A percentile compares a stretch with the other conserved stretches of the same genome.
Conservation (phyloP, 2,113 vertebrate genomes). For the Spilogale gracilis region DNA sequence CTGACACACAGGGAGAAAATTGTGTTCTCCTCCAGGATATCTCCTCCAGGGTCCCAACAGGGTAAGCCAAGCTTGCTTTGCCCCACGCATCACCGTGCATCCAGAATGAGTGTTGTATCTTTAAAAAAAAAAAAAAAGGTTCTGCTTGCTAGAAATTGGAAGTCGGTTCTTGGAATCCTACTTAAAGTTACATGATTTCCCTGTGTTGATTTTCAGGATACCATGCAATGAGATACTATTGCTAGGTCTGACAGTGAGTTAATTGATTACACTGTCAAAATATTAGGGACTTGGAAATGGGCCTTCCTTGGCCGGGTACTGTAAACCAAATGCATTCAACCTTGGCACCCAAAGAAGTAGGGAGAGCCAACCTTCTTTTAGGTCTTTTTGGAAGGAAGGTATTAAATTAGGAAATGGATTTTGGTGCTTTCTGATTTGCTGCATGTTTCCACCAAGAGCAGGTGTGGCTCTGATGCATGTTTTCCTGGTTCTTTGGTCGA, state of each 20-base stretch:
- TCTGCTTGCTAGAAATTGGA: not conserved
- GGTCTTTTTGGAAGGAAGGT: not conserved
- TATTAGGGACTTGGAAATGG: slow-evolving; percentile 57
- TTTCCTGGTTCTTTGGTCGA: slow-evolving; percentile 33
- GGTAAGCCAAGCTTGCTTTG: not conserved
- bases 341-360: slow-evolving; percentile 33
- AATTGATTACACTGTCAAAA: slow-evolving; percentile 73
- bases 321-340: slow-evolving; percentile 56
- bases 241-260: slow-evolving; percentile 53
- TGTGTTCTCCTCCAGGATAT: not conserved
- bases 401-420: slow-evolving; percentile 52
- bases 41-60: not conserved
- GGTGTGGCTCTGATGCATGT: not conserved
- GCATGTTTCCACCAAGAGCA: not conserved
- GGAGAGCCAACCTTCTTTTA: slow-evolving; percentile 29
- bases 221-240: slow-evolving; percentile 64
- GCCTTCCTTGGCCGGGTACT: slow-evolving; percentile 65
- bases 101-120: not conserved
- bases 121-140: not conserved
- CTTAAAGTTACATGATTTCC: slow-evolving; percentile 56
- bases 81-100: not conserved
- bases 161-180: not conserved
- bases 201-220: slow-evolving; percentile 59
- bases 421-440: slow-evolving; percentile 50
- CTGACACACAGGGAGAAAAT: slow-evolving; percentile 33